phyloP scores from a whole-genome alignment of 2,888 invertebrate species.

The Plagiodera versicolora region DNA sequence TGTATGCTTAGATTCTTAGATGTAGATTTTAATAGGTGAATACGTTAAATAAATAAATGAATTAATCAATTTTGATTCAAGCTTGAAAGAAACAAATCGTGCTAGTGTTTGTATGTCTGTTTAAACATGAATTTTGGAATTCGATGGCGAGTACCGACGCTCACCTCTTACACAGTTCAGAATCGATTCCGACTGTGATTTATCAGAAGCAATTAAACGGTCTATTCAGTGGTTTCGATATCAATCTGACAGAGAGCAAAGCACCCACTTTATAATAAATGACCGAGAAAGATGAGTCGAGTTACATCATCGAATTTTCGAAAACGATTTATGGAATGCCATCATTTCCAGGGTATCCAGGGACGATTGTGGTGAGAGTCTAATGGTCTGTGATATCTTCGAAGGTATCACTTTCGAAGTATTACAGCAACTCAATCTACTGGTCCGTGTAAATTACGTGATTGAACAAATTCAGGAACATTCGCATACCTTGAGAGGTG shows the following conservation, averaged over 20 bases:
- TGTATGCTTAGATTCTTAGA: too few relatives aligned
- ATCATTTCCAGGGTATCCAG: conserved; percentile 10
- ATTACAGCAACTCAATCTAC: background rate
- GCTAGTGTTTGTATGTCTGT: too few relatives aligned
- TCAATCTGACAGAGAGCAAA: conserved; percentile 23
- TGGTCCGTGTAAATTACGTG: too few relatives aligned
- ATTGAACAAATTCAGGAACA: too few relatives aligned
- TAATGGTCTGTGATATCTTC: conserved; percentile 22
- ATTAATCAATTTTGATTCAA: too few relatives aligned
- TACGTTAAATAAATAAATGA: too few relatives aligned
- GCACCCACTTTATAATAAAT: conserved; percentile 18
- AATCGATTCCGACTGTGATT: conserved; percentile 22
- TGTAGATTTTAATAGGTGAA: too few relatives aligned
- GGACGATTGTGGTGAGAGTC: conserved; percentile 17
- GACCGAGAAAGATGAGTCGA: conserved; percentile 19
- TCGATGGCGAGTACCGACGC: background rate
- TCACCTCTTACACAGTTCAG: background rate
- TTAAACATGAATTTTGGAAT: too few relatives aligned
- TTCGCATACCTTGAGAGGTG: too few relatives aligned
- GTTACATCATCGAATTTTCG: conserved; percentile 20
- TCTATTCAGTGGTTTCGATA: conserved; percentile 22
- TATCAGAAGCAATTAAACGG: conserved; percentile 23
- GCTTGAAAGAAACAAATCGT: too few relatives aligned
- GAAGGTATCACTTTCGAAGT: conserved; percentile 14
- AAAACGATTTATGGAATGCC: conserved; percentile 18